phyloP scores from a whole-genome alignment of 2,888 invertebrate genomes.

The Tetragnatha montana region DNA sequence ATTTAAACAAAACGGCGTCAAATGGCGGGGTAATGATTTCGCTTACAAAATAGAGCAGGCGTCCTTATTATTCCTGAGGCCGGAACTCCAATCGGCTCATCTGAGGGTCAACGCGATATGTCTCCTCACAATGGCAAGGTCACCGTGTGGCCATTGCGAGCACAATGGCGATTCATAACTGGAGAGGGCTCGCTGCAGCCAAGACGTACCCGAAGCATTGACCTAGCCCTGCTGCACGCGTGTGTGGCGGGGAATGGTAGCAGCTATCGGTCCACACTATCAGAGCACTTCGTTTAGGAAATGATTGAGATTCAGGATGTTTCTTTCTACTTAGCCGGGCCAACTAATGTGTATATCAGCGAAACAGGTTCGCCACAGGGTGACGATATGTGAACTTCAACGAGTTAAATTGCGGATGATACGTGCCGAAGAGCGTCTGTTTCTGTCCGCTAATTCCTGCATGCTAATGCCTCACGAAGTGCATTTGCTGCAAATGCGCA shows the following conservation, averaged over 20 bases:
- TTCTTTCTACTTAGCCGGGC: slow-evolving; percentile 63
- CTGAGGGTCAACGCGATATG: slow-evolving; percentile 64
- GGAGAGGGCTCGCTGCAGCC: slow-evolving; percentile 58
- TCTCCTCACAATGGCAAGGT: slow-evolving; percentile 69
- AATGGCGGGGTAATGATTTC: slow-evolving; percentile 45
- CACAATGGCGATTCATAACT: slow-evolving; percentile 66
- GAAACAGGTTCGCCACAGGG: slow-evolving; percentile 68
- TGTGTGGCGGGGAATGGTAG: slow-evolving; percentile 53
- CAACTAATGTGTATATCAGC: slow-evolving; percentile 62
- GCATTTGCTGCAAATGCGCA: slow-evolving; percentile 26
- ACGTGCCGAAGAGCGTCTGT: slow-evolving; percentile 59
- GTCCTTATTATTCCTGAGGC: slow-evolving; percentile 63
- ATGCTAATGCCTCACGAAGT: slow-evolving; percentile 39
- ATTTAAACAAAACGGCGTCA: slow-evolving; percentile 58
- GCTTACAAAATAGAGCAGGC: slow-evolving; percentile 55
- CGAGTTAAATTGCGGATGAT: slow-evolving; percentile 61
- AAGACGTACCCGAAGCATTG: slow-evolving; percentile 50
- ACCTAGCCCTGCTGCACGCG: slow-evolving; percentile 64
- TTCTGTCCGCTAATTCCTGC: slow-evolving; percentile 46
- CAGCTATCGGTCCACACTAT: slow-evolving; percentile 55
- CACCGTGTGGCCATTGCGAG: slow-evolving; percentile 58
- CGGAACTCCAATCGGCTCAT: slow-evolving; percentile 64
- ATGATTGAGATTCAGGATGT: slow-evolving; percentile 67
- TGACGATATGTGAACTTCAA: slow-evolving; percentile 67
- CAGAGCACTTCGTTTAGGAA: slow-evolving; percentile 55